A percentile compares a stretch with the other conserved stretches of the same genome.
Conservation (phyloP, 2,113 vertebrate genomes). For the Dicentrarchus labrax region DNA sequence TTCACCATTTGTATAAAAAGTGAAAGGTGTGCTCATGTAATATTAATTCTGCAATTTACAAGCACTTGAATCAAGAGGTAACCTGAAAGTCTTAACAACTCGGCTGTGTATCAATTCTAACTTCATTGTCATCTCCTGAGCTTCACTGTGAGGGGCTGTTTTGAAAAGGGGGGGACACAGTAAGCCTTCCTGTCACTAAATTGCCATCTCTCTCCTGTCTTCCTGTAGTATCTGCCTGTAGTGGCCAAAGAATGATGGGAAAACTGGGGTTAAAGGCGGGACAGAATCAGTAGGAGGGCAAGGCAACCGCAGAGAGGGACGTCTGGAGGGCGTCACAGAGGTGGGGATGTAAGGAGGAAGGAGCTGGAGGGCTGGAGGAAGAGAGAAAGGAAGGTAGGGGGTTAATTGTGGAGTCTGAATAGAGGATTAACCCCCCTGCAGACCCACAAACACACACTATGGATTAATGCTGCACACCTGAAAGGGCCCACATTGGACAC, state of each 20-base stretch:
- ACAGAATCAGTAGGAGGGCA: slow-evolving; percentile 36
- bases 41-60: background rate
- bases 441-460: slow-evolving; percentile 9
- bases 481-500: slow-evolving; percentile 18
- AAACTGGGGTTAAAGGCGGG: slow-evolving; percentile 4
- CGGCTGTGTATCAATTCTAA: background rate
- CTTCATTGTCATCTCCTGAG: slow-evolving; percentile 14
- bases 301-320: slow-evolving; percentile 14
- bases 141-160: background rate
- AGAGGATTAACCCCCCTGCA: slow-evolving; percentile 42
- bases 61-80: background rate
- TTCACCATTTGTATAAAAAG: background rate
- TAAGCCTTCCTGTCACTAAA: slow-evolving; percentile 35
- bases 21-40: background rate
- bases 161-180: background rate
- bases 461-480: slow-evolving; percentile 54
- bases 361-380: slow-evolving; percentile 23
- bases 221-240: background rate
- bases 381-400: slow-evolving; percentile 53
- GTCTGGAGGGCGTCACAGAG: slow-evolving; percentile 28
- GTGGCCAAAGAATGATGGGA: slow-evolving; percentile 26
- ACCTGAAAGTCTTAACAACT: background rate
- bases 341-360: background rate
- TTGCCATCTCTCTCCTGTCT: slow-evolving; percentile 14
- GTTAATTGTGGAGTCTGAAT: slow-evolving; percentile 48